Percentiles rank a stretch among this genome's conserved stretches.
phyloP scores from a whole-genome alignment of 1,140 invertebrate genomes.

The Aradophagus sp. region DNA sequence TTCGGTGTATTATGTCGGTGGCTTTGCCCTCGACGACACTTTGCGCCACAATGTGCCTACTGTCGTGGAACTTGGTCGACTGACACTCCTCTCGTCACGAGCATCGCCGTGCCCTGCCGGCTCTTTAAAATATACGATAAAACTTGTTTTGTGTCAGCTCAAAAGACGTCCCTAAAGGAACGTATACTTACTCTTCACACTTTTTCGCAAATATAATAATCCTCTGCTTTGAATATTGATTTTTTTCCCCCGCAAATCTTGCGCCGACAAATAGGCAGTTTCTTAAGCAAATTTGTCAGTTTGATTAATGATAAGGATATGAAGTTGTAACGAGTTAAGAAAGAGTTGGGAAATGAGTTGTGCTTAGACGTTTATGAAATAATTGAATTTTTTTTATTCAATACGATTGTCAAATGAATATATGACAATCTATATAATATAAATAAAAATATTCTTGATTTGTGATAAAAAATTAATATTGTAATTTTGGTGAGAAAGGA shows the following conservation, averaged over 20 bases:
- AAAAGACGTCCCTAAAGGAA: conserved; percentile 16
- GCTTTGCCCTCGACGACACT: conserved; percentile 43
- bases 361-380: no score
- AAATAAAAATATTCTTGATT: no score
- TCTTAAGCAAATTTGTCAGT: neutral
- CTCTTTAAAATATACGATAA: conserved; percentile 42
- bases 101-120: conserved; percentile 11
- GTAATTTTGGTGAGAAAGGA: no score
- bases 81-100: conserved; percentile 45
- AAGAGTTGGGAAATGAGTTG: no score
- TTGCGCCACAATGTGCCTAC: conserved; percentile 44
- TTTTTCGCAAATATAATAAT: conserved; percentile 6
- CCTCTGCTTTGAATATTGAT: conserved; percentile 8
- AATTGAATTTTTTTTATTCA: neutral
- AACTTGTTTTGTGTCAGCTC: conserved; percentile 34
- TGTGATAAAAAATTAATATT: no score
- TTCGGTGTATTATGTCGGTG: conserved; percentile 39
- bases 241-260: neutral
- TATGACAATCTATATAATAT: no score
- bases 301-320: no score
- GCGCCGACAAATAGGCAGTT: neutral
- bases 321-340: no score
- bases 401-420: neutral
- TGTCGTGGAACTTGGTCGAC: conserved; percentile 45
- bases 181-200: conserved; percentile 40